phyloP scores from a whole-genome alignment of 2,797 vertebrate species.

The Sciaenops ocellatus region DNA sequence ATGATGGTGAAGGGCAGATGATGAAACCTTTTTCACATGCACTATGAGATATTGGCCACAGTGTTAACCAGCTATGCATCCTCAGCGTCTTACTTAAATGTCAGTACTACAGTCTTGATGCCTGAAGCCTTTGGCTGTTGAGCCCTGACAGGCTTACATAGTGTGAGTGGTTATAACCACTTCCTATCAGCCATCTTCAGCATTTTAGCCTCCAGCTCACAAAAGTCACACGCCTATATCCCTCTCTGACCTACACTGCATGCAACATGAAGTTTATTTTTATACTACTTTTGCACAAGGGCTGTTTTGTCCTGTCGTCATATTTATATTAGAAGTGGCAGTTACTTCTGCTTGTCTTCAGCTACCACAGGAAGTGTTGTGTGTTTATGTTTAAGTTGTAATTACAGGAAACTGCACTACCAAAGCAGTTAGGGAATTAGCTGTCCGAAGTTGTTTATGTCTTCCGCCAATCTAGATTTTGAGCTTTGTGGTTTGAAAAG shows the following conservation, averaged over 20 bases:
- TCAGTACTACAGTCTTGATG: conserved; percentile 36
- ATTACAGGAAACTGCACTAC: conserved; percentile 63
- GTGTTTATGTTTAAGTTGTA: conserved; percentile 46
- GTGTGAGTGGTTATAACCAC: conserved; percentile 67
- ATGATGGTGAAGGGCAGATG: neutral
- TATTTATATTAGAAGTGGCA: neutral
- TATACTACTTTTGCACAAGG: neutral
- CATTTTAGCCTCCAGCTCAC: conserved; percentile 7
- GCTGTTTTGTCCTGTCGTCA: neutral
- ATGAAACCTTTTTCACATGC: neutral
- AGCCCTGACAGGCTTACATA: conserved; percentile 6
- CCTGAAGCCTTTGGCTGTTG: conserved; percentile 19
- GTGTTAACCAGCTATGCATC: conserved; percentile 30
- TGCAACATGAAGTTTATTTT: conserved; percentile 7
- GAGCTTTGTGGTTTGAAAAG: conserved; percentile 11
- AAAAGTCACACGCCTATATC: conserved; percentile 1
- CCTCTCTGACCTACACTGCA: conserved; percentile 7
- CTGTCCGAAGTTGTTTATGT: conserved; percentile 41
- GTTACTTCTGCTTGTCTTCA: conserved; percentile 8
- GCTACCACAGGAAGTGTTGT: conserved; percentile 48
- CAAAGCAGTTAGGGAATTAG: conserved; percentile 35
- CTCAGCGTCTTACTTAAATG: conserved; percentile 42
- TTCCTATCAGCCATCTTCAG: conserved; percentile 60
- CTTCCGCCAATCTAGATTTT: conserved; percentile 9
- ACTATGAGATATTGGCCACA: neutral